Base-by-base conservation (phyloP, 2,797 vertebrate genomes). In the Gorsachius magnificus region DNA sequence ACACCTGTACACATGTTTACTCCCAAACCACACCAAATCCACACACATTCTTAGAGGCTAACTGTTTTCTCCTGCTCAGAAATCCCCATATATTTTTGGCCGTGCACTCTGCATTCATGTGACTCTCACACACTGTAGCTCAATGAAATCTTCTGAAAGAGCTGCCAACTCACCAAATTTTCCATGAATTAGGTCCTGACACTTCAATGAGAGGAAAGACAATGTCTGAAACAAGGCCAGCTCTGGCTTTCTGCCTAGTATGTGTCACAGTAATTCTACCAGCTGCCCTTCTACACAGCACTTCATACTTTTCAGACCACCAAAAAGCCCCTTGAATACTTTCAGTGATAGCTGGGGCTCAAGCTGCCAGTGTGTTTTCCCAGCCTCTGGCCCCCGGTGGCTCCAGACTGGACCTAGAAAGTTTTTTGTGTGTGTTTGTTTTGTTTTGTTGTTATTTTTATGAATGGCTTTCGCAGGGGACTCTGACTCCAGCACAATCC, bases 121-220 rank as follows among this genome's bases (percentile, higher is more conserved):
- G 98, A 98, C 97, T 98, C 95, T 96, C 96, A 97, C 96, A 95
- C 96, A 92, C 97, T 95, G 96, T 64, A 91, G 95, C 97, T 98
- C 98, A 98, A 98, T 98, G 98, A 98, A 98, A 97, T 95, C 91
- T 96, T 97, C 97, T 96, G 98, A 97, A 97, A 98, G 96, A 97
- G 96, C 98, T 98, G 98, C 98, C 98, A 98, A 91, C 97, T 98
- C 97, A 90, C 98, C 98, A 98, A 97, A 96, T 98, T 98, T 98
- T 98, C 98, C 98, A 98, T 98, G 98, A 98, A 98, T 98, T 98
- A 98, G 97, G 96, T 98, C 98, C 98, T 98, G 98, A 98, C 98
- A 98, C 98, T 98, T 98, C 98, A 98, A 98, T 98, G 98, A 98
- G 96, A 96, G 96, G 97, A 97, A 98, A 98, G 98, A 98, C 98